These are phyloP conservation scores for Drosophila miranda DNA, from an alignment of 1,140 invertebrate genomes.

Conservation along the genomic window DNA sequence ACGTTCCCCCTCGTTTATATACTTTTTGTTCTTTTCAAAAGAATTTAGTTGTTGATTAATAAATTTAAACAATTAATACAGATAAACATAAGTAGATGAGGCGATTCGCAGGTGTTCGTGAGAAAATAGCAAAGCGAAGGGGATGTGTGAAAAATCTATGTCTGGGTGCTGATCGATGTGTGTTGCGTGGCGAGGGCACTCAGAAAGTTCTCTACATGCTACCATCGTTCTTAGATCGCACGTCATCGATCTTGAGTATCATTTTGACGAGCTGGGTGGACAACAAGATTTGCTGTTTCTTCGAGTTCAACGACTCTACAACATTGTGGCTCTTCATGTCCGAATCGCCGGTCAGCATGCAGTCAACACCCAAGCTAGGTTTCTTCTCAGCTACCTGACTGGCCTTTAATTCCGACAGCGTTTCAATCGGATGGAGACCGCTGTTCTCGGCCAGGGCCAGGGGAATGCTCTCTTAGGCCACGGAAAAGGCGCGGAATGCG, in stretches of 20 bases:
- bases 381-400: slow-evolving; percentile 94
- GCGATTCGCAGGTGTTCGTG: slow-evolving; percentile 39
- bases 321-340: slow-evolving; percentile 99
- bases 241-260: slow-evolving; percentile 99
- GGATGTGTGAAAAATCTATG: slow-evolving; percentile 21
- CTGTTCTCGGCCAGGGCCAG: slow-evolving; percentile 98
- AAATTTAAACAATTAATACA: slow-evolving; percentile 78
- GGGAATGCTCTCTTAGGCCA: slow-evolving; percentile 98
- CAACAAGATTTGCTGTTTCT: slow-evolving; percentile 98
- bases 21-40: slow-evolving; percentile 77
- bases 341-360: slow-evolving; percentile 92
- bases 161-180: slow-evolving; percentile 23
- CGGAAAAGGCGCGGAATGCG: slow-evolving; percentile 97
- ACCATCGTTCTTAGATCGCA: slow-evolving; percentile 85
- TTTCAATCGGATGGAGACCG: slow-evolving; percentile 95
- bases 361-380: slow-evolving; percentile 96
- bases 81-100: slow-evolving; percentile 60
- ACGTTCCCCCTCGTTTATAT: slow-evolving; percentile 24
- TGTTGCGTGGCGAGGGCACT: slow-evolving; percentile 2
- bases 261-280: slow-evolving; percentile 99
- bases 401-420: slow-evolving; percentile 96
- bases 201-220: slow-evolving; percentile 50
- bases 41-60: slow-evolving; percentile 73
- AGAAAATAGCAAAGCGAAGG: slow-evolving; percentile 44
- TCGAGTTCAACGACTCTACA: slow-evolving; percentile 98